These are phyloP conservation scores for Melinaea menophilus DNA, from an alignment of 2,888 invertebrate genomes.

Conservation along the genomic window DNA sequence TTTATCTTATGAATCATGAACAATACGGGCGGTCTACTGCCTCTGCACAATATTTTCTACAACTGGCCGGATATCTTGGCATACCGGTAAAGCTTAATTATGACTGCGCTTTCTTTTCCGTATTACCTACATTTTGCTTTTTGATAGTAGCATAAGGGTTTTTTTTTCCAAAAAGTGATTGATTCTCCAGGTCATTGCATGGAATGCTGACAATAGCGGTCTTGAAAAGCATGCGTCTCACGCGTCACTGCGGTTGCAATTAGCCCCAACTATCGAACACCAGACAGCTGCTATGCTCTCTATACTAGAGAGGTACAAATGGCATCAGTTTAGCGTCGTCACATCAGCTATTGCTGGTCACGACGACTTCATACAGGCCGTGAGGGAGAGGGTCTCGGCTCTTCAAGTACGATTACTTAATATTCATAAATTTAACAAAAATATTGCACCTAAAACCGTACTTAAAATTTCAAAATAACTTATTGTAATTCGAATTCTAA, in stretches of 20 bases:
- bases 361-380: conserved; percentile 96
- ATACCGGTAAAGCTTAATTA: conserved; percentile 83
- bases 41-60: conserved; percentile 95
- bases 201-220: conserved; percentile 98
- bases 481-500: too few relatives aligned
- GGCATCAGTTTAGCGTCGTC: conserved; percentile 97
- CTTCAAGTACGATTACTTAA: conserved; percentile 79
- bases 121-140: conserved; percentile 19
- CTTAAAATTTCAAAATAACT: too few relatives aligned
- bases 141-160: not conserved
- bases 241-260: conserved; percentile 92
- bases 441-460: too few relatives aligned
- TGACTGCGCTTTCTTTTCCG: conserved; percentile 32
- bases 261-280: conserved; percentile 97
- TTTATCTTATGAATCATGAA: conserved; percentile 97
- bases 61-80: conserved; percentile 94
- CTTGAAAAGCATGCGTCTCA: conserved; percentile 88
- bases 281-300: conserved; percentile 98
- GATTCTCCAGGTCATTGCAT: conserved; percentile 86
- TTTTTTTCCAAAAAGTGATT: conserved; percentile 18
- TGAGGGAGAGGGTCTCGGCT: conserved; percentile 90
- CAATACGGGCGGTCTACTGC: conserved; percentile 95
- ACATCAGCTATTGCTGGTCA: conserved; percentile 96
- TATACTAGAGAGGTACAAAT: conserved; percentile 95
- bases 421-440: conserved; percentile 3